Evolutionary conservation across 2,113 vertebrate genomes (phyloP), one percentile per base, ranked within the genome.

Genomic region (Neolamprologus devosi): DNA sequence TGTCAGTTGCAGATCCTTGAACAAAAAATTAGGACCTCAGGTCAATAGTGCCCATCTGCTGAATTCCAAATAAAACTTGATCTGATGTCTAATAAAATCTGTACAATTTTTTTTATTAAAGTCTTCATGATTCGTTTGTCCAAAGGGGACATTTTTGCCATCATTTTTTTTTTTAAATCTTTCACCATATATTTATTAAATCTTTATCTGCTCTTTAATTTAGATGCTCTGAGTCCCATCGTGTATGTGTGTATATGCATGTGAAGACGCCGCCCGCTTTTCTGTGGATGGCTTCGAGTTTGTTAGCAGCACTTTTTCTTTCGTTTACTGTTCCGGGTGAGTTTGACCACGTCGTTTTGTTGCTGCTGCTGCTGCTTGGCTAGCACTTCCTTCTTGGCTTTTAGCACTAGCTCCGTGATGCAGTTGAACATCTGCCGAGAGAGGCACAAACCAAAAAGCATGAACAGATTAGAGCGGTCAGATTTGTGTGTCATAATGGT

Each of bases 221-320:
- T 95, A 94, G 92, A 93, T 89, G 93, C 89, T 94, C 90, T 82
- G 92, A 96, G 96, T 97, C 94, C 94, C 93, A 88, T 93, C 68
- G 75, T 90, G 84, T 93, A 81, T 92, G 91, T n/a, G 14, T 85
- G 87, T 93, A 83, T 89, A 65, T 82, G 87, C 51, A 81, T 88
- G 89, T 82, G 85, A 81, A 58, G 89, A 83, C 16, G 84, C 83
- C 14, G 75, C 33, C 47, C 58, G 90, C 89, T 86, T 57, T 79
- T 84, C 3, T 55, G 68, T 51, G 23, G 91, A 63, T 80, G 63
- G 70, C 84, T 83, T 91, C 8, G 42, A 93, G 88, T 87, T 90
- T 94, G 96, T 97, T 98, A 99, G 97, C 98, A 99, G 97, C 99
- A 99, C 94, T 98, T 96, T 94, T 99, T 99, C 98, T 99, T 99